A percentile compares a stretch with the other conserved stretches of the same genome.
Conservation (phyloP, 2,113 vertebrate species). For the Melanerpes formicivorus region DNA sequence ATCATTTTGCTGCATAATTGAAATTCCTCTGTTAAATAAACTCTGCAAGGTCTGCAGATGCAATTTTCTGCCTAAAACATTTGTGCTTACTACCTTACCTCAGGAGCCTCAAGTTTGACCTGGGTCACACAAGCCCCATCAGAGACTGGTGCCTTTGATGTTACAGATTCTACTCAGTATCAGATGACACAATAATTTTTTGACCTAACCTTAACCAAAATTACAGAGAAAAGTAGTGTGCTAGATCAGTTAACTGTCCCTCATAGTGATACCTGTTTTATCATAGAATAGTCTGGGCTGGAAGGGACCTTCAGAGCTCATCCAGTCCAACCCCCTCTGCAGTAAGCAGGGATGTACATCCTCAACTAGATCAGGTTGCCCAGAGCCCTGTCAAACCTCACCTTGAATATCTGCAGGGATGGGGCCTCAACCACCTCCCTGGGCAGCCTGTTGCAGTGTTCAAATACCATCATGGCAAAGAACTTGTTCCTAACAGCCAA, state of each 20-base stretch:
- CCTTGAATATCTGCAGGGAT: too few relatives aligned
- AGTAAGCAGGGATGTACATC: too few relatives aligned
- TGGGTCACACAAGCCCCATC: neutral
- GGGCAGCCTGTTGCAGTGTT: too few relatives aligned
- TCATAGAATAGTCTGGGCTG: neutral
- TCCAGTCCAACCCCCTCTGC: too few relatives aligned
- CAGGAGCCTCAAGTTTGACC: neutral
- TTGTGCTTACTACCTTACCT: neutral
- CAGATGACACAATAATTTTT: neutral
- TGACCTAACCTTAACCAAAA: neutral
- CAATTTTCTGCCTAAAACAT: neutral
- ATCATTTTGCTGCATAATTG: neutral
- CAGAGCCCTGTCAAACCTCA: too few relatives aligned
- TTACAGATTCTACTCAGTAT: neutral
- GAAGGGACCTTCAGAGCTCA: too few relatives aligned
- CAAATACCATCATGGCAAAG: too few relatives aligned
- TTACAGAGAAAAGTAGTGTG: neutral
- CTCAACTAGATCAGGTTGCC: too few relatives aligned
- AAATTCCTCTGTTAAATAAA: neutral
- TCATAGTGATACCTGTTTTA: neutral
- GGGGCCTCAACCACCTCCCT: too few relatives aligned
- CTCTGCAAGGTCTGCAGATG: neutral
- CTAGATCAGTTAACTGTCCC: neutral
- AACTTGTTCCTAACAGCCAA: too few relatives aligned
- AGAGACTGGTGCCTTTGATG: neutral